Evolutionary conservation across 2,113 vertebrate genomes (phyloP).

Genomic region (Podarcis raffonei): DNA sequence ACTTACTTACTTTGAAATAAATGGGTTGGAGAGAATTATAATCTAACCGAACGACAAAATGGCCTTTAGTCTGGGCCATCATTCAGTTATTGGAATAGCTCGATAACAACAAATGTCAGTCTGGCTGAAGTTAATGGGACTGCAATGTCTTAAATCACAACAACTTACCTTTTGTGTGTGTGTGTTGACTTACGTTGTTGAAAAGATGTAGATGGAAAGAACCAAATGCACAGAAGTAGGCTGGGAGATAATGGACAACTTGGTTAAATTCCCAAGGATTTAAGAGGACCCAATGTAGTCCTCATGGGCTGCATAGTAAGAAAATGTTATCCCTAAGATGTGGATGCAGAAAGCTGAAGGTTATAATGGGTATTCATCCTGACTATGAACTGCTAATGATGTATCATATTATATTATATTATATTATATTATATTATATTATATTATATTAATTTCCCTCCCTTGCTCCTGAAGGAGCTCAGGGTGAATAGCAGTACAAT

Average conservation of each 20-base stretch:
- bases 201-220: neutral
- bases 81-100: neutral
- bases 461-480: no score
- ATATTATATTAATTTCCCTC: no score
- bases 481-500: no score
- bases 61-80: neutral
- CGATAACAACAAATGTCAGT: neutral
- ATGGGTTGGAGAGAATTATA: neutral
- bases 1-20: conserved; percentile 2
- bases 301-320: neutral
- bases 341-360: neutral
- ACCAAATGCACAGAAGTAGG: neutral
- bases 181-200: neutral
- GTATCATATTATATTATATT: no score
- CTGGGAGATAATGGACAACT: neutral
- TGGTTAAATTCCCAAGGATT: no score
- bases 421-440: no score
- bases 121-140: neutral
- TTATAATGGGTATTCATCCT: neutral
- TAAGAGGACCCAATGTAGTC: neutral
- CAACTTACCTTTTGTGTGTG: neutral
- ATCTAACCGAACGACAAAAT: neutral
- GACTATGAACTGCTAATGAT: neutral
- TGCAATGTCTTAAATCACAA: neutral
- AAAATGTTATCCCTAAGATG: neutral